Conservation (phyloP, 2,113 vertebrate species). For the Paracanthobrama guichenoti region DNA sequence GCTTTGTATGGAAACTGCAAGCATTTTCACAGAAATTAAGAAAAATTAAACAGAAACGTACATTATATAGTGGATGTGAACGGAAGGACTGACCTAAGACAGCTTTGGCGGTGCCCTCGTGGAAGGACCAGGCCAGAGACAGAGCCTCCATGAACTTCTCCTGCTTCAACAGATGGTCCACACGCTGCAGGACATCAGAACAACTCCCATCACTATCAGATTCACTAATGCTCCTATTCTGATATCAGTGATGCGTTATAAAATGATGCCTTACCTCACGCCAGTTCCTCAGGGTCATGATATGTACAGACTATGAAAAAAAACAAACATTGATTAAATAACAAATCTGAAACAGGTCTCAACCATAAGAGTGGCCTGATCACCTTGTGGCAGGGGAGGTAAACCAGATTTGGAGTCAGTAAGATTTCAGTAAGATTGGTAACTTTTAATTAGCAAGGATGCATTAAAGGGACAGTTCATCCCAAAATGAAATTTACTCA, state of each 20-base stretch:
- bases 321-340: not conserved
- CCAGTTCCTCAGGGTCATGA: conserved; percentile 92
- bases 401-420: no score
- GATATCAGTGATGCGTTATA: not conserved
- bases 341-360: not conserved
- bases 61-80: not conserved
- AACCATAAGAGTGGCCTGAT: not conserved
- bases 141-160: conserved; percentile 92
- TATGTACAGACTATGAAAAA: conserved; percentile 86
- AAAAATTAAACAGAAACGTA: not conserved
- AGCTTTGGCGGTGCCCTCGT: conserved; percentile 94
- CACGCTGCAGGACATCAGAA: conserved; percentile 74
- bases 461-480: no score
- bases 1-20: not conserved
- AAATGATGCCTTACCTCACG: conserved; percentile 80
- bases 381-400: not conserved
- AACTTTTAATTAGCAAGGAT: no score
- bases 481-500: no score
- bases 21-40: not conserved
- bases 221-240: not conserved
- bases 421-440: no score
- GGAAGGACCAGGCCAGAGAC: conserved; percentile 93
- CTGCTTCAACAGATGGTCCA: conserved; percentile 91
- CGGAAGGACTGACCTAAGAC: conserved; percentile 84
- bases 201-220: not conserved